Base-by-base conservation (phyloP, 1,140 invertebrate genomes). In the Protaetia brevitarsis region DNA sequence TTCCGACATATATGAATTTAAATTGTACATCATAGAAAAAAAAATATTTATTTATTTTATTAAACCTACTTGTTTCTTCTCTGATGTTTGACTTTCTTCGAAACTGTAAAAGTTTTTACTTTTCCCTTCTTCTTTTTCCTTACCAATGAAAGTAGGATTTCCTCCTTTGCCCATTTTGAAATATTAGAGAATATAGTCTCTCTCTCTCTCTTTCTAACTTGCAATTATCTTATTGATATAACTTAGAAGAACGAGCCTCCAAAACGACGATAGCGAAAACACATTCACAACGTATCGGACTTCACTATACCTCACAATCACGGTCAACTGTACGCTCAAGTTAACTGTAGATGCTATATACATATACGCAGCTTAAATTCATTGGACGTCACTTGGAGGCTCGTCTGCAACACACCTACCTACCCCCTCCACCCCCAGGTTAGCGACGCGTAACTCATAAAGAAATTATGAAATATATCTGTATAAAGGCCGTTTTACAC, bases 91-190 rank as follows among this genome's bases (percentile, higher is more conserved):
- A 8, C 26, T 51, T 21, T 51, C 41, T 51, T 51, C 41, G 19
- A 51, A 16, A 51, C 26, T 51, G 11, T 51, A 51, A 2, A 23
- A 19, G 7, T 21, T 26, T 7, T 8, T 23, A 51, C 16, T 51
- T 10, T 51, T 51, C 16, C n/a, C n/a, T n/a, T 51, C 41, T 7
- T 19, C 16, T 2, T 16, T 2, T 19, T 51, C 41, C 26, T 19
- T 19, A 8, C 19, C 1, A 10, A 51, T 19, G 11, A 51, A 51
- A 19, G 1, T 51, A 51, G 41, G 41, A 51, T 51, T 23, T 23
- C 41, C 41, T 19, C 41, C 41, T 51, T 51, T 51, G 26, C 41
- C 41, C 41, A 51, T 51, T 51, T 51, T 26, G 26, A 51, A 23
- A 23, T 51, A n/a, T 51, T 19, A n/a, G n/a, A n/a, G n/a, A n/a